Evolutionary conservation across 1,140 invertebrate genomes (phyloP).

Genomic region (Drosophila dunni): DNA sequence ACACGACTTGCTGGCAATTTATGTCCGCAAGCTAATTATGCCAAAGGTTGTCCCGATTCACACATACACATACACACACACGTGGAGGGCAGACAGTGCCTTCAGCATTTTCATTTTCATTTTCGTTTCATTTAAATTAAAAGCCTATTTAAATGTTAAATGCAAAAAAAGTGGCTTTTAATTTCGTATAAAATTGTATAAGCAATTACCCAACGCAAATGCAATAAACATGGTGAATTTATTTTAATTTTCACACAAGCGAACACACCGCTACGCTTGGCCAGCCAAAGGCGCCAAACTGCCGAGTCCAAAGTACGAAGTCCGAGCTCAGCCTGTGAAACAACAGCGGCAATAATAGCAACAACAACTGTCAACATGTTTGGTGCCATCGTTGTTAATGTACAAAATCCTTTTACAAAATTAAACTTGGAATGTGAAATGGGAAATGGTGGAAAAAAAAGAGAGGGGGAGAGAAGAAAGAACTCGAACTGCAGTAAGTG

Average conservation of each 20-base stretch:
- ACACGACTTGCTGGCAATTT: conserved; percentile 55
- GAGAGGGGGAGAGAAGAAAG: neutral
- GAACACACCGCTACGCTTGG: neutral
- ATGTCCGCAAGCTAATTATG: conserved; percentile 60
- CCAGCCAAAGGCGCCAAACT: conserved; percentile 16
- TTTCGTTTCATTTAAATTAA: conserved; percentile 67
- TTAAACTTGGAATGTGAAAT: conserved; percentile 53
- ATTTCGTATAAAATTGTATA: conserved; percentile 81
- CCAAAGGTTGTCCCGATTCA: conserved; percentile 41
- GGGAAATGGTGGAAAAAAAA: neutral
- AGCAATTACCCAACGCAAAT: conserved; percentile 76
- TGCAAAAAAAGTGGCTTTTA: conserved; percentile 65
- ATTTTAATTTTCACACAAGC: conserved; percentile 69
- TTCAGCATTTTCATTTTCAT: conserved; percentile 40
- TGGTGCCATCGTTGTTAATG: conserved; percentile 39
- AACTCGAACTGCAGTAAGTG: conserved; percentile 26
- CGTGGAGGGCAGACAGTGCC: conserved; percentile 18
- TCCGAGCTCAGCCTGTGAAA: neutral
- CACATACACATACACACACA: conserved; percentile 27
- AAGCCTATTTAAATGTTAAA: conserved; percentile 78
- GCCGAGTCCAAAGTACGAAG: neutral
- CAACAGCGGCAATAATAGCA: conserved; percentile 16
- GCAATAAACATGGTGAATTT: conserved; percentile 78
- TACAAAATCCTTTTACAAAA: conserved; percentile 73
- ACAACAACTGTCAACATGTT: conserved; percentile 49